Conservation (phyloP, 2,888 invertebrate genomes). For the Dasypogon diadema region DNA sequence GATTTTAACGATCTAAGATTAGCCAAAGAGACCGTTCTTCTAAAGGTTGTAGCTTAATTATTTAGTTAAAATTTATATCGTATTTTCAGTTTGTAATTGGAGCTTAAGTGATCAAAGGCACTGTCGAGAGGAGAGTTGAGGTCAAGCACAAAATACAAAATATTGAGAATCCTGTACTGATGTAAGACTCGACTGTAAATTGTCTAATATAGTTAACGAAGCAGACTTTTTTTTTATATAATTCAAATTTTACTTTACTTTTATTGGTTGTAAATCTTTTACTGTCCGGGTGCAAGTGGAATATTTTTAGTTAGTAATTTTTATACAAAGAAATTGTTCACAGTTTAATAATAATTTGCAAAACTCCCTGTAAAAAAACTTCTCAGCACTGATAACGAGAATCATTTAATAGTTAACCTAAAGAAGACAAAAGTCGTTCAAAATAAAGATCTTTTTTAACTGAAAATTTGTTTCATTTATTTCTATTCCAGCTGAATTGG, state of each 20-base stretch:
- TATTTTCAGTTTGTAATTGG: constrained; percentile 25
- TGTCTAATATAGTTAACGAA: too few relatives aligned
- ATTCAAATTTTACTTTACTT: background rate
- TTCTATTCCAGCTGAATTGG: too few relatives aligned
- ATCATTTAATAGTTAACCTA: constrained; percentile 21
- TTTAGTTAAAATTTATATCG: constrained; percentile 11
- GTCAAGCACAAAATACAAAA: too few relatives aligned
- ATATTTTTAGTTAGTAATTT: constrained; percentile 49
- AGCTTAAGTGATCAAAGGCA: too few relatives aligned
- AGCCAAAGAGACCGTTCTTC: constrained; percentile 55
- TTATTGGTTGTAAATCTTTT: constrained; percentile 49
- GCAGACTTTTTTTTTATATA: constrained; percentile 19
- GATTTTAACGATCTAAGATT: constrained; percentile 51
- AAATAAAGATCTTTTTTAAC: constrained; percentile 41
- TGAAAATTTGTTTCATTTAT: background rate
- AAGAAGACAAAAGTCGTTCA: constrained; percentile 34
- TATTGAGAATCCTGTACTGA: background rate
- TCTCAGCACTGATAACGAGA: constrained; percentile 14
- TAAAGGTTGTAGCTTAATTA: constrained; percentile 34
- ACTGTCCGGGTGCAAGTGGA: constrained; percentile 57
- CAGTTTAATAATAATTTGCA: constrained; percentile 11
- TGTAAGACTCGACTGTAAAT: constrained; percentile 25
- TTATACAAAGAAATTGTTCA: constrained; percentile 43
- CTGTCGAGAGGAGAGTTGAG: too few relatives aligned
- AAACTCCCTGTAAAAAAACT: constrained; percentile 4